These are phyloP conservation scores for Paraplagusia blochii DNA, from an alignment of 2,113 vertebrate genomes.

Conservation along the genomic window DNA sequence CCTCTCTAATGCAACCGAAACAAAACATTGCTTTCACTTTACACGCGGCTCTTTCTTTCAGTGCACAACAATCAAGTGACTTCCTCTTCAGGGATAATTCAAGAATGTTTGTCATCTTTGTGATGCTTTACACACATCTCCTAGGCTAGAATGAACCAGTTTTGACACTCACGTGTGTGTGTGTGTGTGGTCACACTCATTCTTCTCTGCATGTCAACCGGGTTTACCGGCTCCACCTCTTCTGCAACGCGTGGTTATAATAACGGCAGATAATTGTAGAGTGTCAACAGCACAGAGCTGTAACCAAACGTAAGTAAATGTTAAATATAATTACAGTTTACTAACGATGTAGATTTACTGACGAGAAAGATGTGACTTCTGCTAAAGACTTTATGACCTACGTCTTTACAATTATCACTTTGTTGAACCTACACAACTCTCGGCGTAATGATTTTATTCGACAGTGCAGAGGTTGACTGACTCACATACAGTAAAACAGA, in stretches of 20 bases:
- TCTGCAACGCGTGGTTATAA: not conserved
- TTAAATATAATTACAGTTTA: slow-evolving; percentile 6
- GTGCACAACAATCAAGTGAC: not conserved
- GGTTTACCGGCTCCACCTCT: slow-evolving; percentile 20
- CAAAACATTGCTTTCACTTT: slow-evolving; percentile 18
- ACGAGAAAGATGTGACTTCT: slow-evolving; percentile 6
- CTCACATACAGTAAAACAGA: too few relatives aligned
- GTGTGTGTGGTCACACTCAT: not conserved
- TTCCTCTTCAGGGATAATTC: not conserved
- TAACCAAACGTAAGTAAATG: not conserved
- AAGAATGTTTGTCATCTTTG: not conserved
- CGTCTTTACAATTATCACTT: too few relatives aligned
- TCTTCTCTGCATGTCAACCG: not conserved
- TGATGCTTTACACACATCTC: too few relatives aligned
- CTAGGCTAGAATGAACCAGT: slow-evolving; percentile 9
- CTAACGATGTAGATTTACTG: slow-evolving; percentile 3
- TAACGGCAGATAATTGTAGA: slow-evolving; percentile 4
- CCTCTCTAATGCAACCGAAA: slow-evolving; percentile 7
- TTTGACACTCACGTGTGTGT: not conserved
- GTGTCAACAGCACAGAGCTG: slow-evolving; percentile 3
- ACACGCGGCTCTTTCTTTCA: slow-evolving; percentile 2
- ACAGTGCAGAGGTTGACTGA: too few relatives aligned
- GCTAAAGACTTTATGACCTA: not conserved
- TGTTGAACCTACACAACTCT: too few relatives aligned
- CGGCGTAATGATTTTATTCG: too few relatives aligned